phyloP scores from a whole-genome alignment of 2,888 invertebrate genomes.

The Subacronicta megacephala region DNA sequence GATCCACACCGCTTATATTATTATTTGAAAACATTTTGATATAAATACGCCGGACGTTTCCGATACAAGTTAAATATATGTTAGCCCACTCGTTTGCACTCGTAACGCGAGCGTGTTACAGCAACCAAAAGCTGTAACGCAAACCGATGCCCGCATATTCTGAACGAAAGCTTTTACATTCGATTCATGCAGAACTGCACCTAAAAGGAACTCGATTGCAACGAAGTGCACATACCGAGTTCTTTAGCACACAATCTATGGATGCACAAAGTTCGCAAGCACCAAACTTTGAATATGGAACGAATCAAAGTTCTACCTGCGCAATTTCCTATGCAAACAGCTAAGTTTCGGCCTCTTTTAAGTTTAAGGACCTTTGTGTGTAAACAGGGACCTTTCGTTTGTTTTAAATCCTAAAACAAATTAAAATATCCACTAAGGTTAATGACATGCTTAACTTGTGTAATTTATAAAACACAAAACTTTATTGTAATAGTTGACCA shows the following conservation, averaged over 20 bases:
- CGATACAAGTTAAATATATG: slow-evolving; percentile 15
- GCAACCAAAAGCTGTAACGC: slow-evolving; percentile 34
- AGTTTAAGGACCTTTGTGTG: slow-evolving; percentile 4
- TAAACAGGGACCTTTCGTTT: too few relatives aligned
- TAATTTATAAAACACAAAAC: slow-evolving; percentile 45
- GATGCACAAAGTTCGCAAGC: slow-evolving; percentile 72
- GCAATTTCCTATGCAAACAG: slow-evolving; percentile 61
- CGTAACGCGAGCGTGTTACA: slow-evolving; percentile 25
- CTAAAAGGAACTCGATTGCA: slow-evolving; percentile 74
- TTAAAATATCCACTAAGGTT: too few relatives aligned
- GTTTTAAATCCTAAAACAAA: too few relatives aligned
- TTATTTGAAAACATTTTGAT: neutral
- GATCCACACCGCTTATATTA: neutral
- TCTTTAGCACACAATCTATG: slow-evolving; percentile 71
- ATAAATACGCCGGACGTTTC: slow-evolving; percentile 2
- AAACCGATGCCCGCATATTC: slow-evolving; percentile 72
- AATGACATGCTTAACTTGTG: too few relatives aligned
- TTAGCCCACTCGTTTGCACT: slow-evolving; percentile 22
- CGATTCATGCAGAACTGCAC: slow-evolving; percentile 70
- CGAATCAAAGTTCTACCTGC: slow-evolving; percentile 62
- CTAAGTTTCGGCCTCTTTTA: slow-evolving; percentile 15
- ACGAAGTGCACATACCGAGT: slow-evolving; percentile 69
- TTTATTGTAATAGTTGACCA: slow-evolving; percentile 41
- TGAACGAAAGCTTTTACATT: slow-evolving; percentile 69
- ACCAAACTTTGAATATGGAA: slow-evolving; percentile 65